Conservation (phyloP, 2,113 vertebrate species). For the Aegotheles bennettii region DNA sequence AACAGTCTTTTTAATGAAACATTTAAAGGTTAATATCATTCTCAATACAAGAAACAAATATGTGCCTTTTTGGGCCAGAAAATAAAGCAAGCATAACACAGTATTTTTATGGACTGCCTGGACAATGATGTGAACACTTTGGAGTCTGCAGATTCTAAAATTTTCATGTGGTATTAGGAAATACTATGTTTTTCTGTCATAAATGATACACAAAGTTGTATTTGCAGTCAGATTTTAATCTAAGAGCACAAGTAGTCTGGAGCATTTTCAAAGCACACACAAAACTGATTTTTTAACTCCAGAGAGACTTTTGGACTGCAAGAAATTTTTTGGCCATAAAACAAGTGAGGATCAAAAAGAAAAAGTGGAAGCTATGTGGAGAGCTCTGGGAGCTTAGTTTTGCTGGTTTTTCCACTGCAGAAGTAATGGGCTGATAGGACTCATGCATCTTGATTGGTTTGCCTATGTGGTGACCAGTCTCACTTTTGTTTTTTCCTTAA, state of each 20-base stretch:
- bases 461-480: neutral
- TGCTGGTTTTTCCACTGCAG: neutral
- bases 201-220: neutral
- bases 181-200: neutral
- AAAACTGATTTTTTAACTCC: neutral
- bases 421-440: neutral
- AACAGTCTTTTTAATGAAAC: conserved; percentile 53
- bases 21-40: conserved; percentile 36
- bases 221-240: neutral
- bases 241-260: neutral
- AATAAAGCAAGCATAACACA: neutral
- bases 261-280: neutral
- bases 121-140: neutral
- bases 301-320: neutral
- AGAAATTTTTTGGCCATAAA: neutral
- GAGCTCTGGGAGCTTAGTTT: neutral
- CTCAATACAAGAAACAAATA: neutral
- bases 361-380: neutral
- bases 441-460: neutral
- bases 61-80: neutral
- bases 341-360: neutral
- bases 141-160: neutral
- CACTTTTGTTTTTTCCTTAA: neutral
- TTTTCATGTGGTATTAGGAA: neutral
- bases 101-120: neutral